Conservation (phyloP, 1,140 invertebrate species). For the Lordiphosa mommai region DNA sequence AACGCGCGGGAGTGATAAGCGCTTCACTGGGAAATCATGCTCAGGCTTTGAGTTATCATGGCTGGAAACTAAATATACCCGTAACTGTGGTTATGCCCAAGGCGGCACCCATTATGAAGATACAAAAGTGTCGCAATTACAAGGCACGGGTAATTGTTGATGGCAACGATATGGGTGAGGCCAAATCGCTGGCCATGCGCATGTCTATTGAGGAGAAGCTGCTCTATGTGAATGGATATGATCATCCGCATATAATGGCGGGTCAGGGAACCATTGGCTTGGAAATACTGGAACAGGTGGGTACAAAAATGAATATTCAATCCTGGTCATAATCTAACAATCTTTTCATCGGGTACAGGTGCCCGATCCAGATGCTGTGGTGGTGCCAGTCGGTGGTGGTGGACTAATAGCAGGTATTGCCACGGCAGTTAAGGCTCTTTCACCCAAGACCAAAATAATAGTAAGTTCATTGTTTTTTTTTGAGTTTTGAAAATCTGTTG, state of each 20-base stretch:
- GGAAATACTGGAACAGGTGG: slow-evolving; percentile 91
- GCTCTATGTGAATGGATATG: slow-evolving; percentile 90
- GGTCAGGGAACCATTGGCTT: slow-evolving; percentile 95
- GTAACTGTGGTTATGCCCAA: slow-evolving; percentile 97
- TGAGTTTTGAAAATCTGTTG: no score
- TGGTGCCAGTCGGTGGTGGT: slow-evolving; percentile 94
- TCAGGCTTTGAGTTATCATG: slow-evolving; percentile 93
- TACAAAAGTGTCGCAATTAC: slow-evolving; percentile 90
- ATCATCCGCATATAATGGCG: slow-evolving; percentile 95
- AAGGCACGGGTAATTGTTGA: slow-evolving; percentile 92
- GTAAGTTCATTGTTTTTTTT: slow-evolving; percentile 80
- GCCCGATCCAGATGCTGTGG: slow-evolving; percentile 86
- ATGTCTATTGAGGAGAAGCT: slow-evolving; percentile 86
- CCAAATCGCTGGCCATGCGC: slow-evolving; percentile 88
- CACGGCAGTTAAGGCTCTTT: slow-evolving; percentile 91
- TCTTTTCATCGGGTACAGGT: slow-evolving; percentile 81
- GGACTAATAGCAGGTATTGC: slow-evolving; percentile 94
- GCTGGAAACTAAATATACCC: slow-evolving; percentile 88
- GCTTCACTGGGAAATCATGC: slow-evolving; percentile 97
- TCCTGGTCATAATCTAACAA: no score
- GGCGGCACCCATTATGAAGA: slow-evolving; percentile 95
- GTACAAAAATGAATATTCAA: no score
- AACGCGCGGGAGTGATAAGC: slow-evolving; percentile 90
- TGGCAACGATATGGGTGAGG: slow-evolving; percentile 92
- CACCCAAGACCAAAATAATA: slow-evolving; percentile 88